Evolutionary conservation across 1,140 invertebrate genomes (phyloP).

Genomic region (Glossosoma conforme): DNA sequence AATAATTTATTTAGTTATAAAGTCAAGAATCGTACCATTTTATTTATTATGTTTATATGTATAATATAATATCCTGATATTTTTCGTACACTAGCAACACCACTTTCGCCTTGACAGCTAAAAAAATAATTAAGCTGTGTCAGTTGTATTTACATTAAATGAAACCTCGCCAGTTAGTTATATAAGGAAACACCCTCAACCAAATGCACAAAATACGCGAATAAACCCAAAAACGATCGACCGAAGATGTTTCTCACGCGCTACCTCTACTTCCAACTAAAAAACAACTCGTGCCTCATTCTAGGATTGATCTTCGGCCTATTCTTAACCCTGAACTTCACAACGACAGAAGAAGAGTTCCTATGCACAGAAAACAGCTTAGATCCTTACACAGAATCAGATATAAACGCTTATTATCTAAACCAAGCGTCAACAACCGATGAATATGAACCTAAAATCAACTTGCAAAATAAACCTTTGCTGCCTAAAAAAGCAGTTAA

Average conservation of each 20-base stretch:
- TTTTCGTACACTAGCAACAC: not conserved
- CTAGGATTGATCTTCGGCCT: constrained; percentile 41
- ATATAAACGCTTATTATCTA: constrained; percentile 2
- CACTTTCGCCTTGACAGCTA: not conserved
- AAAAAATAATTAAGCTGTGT: not conserved
- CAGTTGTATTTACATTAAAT: not conserved
- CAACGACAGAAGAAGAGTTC: constrained; percentile 36
- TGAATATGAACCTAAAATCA: constrained; percentile 42
- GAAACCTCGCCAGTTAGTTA: not conserved
- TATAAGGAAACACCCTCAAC: not conserved
- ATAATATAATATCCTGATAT: no score
- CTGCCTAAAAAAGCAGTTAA: constrained; percentile 34
- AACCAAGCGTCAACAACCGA: constrained; percentile 28
- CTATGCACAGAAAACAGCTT: constrained; percentile 28
- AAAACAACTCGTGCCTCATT: constrained; percentile 47
- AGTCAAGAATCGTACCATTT: no score
- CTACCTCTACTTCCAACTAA: constrained; percentile 43
- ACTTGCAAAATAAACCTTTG: constrained; percentile 33
- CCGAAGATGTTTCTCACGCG: constrained; percentile 39
- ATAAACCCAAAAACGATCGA: not conserved
- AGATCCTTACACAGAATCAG: constrained; percentile 22
- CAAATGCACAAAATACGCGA: not conserved
- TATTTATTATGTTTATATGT: no score
- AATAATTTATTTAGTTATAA: no score
- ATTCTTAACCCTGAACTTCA: constrained; percentile 38